Evolutionary conservation across 2,113 vertebrate species (phyloP).

Genomic region (Podarcis raffonei): DNA sequence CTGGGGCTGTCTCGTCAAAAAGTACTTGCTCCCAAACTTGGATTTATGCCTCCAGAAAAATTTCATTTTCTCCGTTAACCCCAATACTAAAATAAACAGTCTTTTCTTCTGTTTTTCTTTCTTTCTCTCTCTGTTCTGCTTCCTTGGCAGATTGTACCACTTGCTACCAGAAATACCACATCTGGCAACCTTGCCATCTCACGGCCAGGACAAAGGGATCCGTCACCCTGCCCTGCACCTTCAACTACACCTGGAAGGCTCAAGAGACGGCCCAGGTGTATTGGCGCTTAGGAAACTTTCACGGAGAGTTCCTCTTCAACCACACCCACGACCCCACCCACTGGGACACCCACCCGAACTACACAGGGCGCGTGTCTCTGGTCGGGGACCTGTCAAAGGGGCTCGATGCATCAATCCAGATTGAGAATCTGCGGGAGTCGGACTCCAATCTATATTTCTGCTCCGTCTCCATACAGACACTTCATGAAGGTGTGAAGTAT

Average conservation of each 20-base stretch:
- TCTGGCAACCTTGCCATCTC: not conserved
- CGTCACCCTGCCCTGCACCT: conserved; percentile 24
- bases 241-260: not conserved
- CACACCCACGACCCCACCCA: not conserved
- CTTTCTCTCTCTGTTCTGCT: not conserved
- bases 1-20: too few relatives aligned
- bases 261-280: rapidly evolving
- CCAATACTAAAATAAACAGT: too few relatives aligned
- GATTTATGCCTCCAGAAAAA: too few relatives aligned
- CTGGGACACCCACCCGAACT: not conserved
- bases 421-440: not conserved
- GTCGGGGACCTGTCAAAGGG: not conserved
- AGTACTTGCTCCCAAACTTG: too few relatives aligned
- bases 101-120: not conserved
- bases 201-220: not conserved
- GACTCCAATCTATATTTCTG: conserved; percentile 30
- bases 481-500: rapidly evolving
- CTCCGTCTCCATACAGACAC: not conserved
- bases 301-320: not conserved
- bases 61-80: too few relatives aligned
- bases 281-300: conserved; percentile 3
- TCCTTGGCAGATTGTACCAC: not conserved
- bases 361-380: conserved; percentile 19
- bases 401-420: not conserved
- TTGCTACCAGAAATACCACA: rapidly evolving